Base-by-base conservation (phyloP, 1,140 invertebrate species). In the Caerostris darwini region DNA sequence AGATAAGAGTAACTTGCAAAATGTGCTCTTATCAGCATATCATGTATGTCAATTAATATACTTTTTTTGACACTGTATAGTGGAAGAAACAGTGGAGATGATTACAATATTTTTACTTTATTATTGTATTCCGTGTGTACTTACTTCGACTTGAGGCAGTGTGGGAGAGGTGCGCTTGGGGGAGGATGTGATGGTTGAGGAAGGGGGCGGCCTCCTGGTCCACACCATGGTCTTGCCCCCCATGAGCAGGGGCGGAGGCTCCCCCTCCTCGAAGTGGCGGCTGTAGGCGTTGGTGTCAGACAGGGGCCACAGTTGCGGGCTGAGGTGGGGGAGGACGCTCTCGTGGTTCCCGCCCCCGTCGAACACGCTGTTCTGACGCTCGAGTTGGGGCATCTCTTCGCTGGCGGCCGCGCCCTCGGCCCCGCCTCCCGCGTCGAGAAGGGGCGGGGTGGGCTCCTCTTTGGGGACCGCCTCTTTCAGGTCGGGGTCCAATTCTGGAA, bases 151-250 rank as follows among this genome's bases (percentile, higher is more conserved):
- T 12, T 88, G 92, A 56, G 67, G 86, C 50, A 86, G 89, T 14
- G 92, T 87, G 7, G 92, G 82, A 7, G 92, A 94, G 34, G 34
- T 50, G n/a, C 67, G n/a, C 58, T 94, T 94, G 4, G 90, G 54
- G 12, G 92, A 34, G 14, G 92, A 71, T n/a, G 92, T 94, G 92
- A 94, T 82, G 50, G 92, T 94, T 17, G 92, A 94, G 14, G 92
- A 94, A 19, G 92, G 92, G 5, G 92, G 92, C n/a, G 56, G 19
- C 17, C 83, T 57, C 17, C 83, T 81, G 12, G 57, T 94, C 89
- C 94, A 94, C 58, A 94, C 94, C 94, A 94, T 94, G n/a, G 94
- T 90, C 81, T 94, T 90, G 34, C 90, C 94, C 34, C 94, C 94
- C 90, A 95, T 92, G 53, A 95, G 83, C 64, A 94, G 90, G 7